phyloP scores from a whole-genome alignment of 2,113 vertebrate genomes.

The Cryptotis parvus region DNA sequence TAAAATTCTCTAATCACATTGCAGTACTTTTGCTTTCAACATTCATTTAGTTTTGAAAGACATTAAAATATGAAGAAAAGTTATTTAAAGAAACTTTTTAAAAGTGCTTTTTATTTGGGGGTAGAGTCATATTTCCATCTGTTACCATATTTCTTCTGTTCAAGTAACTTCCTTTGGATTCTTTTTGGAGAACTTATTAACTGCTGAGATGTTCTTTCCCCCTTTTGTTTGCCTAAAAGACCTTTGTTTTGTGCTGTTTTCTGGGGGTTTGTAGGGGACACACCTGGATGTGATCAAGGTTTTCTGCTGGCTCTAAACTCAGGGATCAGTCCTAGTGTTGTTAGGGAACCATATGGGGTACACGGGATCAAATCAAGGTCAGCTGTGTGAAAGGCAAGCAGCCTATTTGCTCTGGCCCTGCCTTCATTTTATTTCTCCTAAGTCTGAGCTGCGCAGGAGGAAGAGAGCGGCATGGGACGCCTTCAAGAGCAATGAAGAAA shows the following conservation, averaged over 20 bases:
- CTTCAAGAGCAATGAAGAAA: no score
- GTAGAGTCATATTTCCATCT: neutral
- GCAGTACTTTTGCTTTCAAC: neutral
- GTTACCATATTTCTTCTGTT: conserved; percentile 23
- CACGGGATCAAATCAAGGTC: no score
- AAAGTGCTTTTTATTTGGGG: neutral
- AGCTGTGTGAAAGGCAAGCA: no score
- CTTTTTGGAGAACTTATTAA: neutral
- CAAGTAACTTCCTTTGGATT: conserved; percentile 36
- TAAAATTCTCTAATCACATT: conserved; percentile 6
- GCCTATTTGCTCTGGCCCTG: no score
- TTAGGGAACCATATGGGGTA: no score
- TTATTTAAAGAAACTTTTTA: neutral
- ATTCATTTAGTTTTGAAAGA: conserved; percentile 35
- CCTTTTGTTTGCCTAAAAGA: conserved; percentile 35
- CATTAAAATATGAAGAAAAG: conserved; percentile 19
- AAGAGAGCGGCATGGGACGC: no score
- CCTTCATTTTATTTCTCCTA: no score
- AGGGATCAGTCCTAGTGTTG: no score
- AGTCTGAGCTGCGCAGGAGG: no score
- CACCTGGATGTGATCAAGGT: no score
- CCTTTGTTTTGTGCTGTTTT: conserved; percentile 24
- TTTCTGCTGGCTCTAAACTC: no score
- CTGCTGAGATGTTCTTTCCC: conserved; percentile 25
- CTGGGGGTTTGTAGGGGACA: no score